Evolutionary conservation across 2,113 vertebrate species (phyloP).

Genomic region (Eira barbara): DNA sequence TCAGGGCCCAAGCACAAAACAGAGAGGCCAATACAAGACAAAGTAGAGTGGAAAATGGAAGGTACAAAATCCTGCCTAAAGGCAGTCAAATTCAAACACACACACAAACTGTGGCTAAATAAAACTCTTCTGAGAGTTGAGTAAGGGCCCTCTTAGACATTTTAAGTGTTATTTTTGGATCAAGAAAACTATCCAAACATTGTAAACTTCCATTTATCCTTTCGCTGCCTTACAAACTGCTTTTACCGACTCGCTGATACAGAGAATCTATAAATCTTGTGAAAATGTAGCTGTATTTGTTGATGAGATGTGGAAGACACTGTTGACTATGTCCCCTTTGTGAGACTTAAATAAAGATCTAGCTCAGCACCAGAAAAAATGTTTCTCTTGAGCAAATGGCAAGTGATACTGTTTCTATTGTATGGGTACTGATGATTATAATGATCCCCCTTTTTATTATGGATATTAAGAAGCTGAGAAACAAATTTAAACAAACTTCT

Average conservation of each 20-base stretch:
- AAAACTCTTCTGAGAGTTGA: not conserved
- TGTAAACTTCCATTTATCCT: not conserved
- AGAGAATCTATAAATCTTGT: not conserved
- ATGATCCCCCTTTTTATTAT: slow-evolving; percentile 18
- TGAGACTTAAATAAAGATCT: slow-evolving; percentile 3
- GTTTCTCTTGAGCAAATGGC: not conserved
- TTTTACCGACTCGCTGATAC: not conserved
- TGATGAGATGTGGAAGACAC: not conserved
- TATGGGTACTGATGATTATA: not conserved
- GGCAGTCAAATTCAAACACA: not conserved
- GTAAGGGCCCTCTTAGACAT: not conserved
- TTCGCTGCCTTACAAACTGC: not conserved
- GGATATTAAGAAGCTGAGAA: not conserved
- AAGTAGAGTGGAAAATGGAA: not conserved
- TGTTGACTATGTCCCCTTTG: not conserved
- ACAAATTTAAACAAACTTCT: slow-evolving; percentile 30
- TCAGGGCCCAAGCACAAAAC: slow-evolving; percentile 26
- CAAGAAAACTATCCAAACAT: not conserved
- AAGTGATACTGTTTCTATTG: not conserved
- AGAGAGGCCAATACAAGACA: not conserved
- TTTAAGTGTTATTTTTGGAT: slow-evolving; percentile 26
- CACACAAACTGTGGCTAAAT: not conserved
- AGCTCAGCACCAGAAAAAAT: not conserved
- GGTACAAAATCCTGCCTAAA: not conserved
- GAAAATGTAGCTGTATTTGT: not conserved